Conservation (phyloP, 2,797 vertebrate genomes). For the Meriones psammophilus region DNA sequence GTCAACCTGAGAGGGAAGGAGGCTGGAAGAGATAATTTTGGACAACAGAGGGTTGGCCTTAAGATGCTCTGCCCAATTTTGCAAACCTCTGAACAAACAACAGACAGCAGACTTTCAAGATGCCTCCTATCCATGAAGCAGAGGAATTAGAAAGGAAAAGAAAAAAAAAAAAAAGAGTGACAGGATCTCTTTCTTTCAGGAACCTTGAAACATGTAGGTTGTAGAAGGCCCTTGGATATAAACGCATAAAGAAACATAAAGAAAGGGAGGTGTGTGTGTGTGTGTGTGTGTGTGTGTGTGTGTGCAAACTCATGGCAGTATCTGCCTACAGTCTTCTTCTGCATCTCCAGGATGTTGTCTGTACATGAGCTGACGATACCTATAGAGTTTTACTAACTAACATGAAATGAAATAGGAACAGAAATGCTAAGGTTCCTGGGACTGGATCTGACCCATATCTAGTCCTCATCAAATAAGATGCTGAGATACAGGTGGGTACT, state of each 20-base stretch:
- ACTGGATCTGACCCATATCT: neutral
- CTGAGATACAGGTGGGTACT: neutral
- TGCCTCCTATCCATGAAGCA: rapidly evolving
- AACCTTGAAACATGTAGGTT: neutral
- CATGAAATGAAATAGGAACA: neutral
- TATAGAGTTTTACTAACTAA: neutral
- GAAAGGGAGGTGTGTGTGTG: neutral
- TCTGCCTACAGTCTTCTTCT: neutral
- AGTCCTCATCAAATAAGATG: neutral
- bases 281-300: neutral
- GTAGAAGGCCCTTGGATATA: neutral
- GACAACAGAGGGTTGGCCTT: rapidly evolving
- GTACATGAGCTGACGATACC: neutral
- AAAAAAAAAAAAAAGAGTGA: neutral
- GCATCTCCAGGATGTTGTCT: neutral
- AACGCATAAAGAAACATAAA: neutral
- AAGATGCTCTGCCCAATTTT: neutral
- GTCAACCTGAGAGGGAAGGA: neutral
- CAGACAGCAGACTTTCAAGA: neutral
- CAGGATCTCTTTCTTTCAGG: too few species aligned
- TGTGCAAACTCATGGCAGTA: neutral
- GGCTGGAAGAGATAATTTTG: neutral
- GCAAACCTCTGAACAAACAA: neutral
- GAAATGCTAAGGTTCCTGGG: neutral
- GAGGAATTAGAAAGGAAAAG: neutral